A percentile compares a stretch with the other conserved stretches of the same genome.
Conservation (phyloP, 1,140 invertebrate species). For the Drosophila melanica region DNA sequence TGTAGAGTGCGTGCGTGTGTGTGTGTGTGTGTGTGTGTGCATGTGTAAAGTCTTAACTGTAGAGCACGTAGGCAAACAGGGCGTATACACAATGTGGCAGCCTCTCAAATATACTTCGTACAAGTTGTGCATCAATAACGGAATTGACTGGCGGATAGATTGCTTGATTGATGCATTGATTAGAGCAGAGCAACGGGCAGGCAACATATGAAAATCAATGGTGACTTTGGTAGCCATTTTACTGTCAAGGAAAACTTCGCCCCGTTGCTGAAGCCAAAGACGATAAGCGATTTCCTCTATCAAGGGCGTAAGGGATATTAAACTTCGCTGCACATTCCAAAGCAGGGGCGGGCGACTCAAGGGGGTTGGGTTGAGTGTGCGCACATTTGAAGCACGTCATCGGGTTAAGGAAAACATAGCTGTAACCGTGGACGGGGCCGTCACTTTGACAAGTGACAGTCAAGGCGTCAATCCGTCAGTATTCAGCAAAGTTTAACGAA, state of each 20-base stretch:
- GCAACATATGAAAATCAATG: slow-evolving; percentile 34
- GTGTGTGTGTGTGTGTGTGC: slow-evolving; percentile 9
- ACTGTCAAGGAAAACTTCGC: slow-evolving; percentile 41
- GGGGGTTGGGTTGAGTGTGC: slow-evolving; percentile 52
- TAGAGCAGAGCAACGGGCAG: slow-evolving; percentile 2
- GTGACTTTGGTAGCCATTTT: slow-evolving; percentile 10
- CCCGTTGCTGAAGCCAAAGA: slow-evolving; percentile 22
- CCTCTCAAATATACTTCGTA: slow-evolving; percentile 54
- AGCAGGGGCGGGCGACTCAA: background rate
- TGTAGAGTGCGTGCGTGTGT: slow-evolving; percentile 1
- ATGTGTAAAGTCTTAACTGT: slow-evolving; percentile 43
- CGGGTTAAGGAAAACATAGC: slow-evolving; percentile 56
- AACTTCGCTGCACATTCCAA: slow-evolving; percentile 48
- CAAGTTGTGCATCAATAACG: slow-evolving; percentile 69
- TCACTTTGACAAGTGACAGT: slow-evolving; percentile 1
- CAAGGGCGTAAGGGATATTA: slow-evolving; percentile 71
- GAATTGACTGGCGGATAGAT: slow-evolving; percentile 29
- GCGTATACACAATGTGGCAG: slow-evolving; percentile 22
- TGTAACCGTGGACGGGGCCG: slow-evolving; percentile 17
- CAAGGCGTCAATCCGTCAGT: slow-evolving; percentile 53
- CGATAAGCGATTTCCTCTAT: slow-evolving; percentile 34
- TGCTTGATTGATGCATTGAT: slow-evolving; percentile 37
- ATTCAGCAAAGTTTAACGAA: slow-evolving; percentile 75
- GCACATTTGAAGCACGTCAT: slow-evolving; percentile 64
- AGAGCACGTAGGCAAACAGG: slow-evolving; percentile 59